Evolutionary conservation across 2,113 vertebrate genomes (phyloP), one percentile per base, ranked within the genome.

Genomic region (Dryoscopus gambensis): DNA sequence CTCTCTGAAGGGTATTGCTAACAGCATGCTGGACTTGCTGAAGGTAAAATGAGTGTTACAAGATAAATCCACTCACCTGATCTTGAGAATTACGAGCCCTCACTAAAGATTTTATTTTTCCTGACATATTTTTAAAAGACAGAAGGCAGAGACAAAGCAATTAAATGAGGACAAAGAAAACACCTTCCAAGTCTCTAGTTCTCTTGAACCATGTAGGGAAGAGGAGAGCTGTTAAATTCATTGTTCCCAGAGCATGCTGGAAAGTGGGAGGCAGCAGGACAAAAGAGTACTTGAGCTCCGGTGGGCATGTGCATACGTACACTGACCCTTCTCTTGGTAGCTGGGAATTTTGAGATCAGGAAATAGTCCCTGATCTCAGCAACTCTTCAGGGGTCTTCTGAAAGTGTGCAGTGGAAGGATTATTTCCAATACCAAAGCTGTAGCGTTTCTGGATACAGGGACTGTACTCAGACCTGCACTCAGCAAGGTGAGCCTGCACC

Each of bases 261-360:
- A 92, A 70, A 64, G 39, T 21, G 42, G 27, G 10, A 85, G 18
- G 35, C 22, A 60, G 33, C 30, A 59, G 33, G 35, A 15, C 28
- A 69, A 60, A 90, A 30, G 14, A 27, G 3, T 28, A 22, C 33
- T 35, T 79, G 40, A 68, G 31, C 22, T 88, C 24, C 13, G 0
- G 1, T 49, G 22, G 1, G 2, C 18, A 30, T 0, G 0, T 2
- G 1, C 17, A 3, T 16, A 9, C 3, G 2, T 39, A 23, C 15
- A 53, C 18, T 69, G 20, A 53, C 9, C 16, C 12, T 67, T 92
- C 12, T 57, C 50, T 76, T 68, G 24, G 25, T 19, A 59, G 17
- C 0, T 57, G n/a, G 37, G 68, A 83, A 56, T 5, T 80, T 30
- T 68, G 50, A 88, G 57, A 28, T 9, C 25, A 73, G 40, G 33